Evolutionary conservation across 2,113 vertebrate genomes (phyloP), one percentile per base, ranked within the genome.

Genomic region (Neodontobutis hainanensis): DNA sequence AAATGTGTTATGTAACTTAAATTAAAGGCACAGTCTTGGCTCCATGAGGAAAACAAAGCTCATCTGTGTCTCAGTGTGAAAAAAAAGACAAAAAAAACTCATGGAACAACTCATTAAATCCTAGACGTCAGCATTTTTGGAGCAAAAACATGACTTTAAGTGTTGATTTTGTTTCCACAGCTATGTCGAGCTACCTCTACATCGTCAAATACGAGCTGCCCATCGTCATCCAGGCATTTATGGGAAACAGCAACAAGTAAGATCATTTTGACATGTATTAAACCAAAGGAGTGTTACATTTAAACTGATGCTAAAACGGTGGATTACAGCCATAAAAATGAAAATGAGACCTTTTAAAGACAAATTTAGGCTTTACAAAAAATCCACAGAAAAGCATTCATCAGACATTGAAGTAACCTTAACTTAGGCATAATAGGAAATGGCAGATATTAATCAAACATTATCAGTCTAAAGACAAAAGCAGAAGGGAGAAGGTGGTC

Each of bases 161-260:
- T 16, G 5, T 2, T 11, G 1, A 58, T 72, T 75, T 89, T 89
- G 5, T 91, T 83, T 83, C 88, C 74, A 71, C 91, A 99, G 97
- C 96, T 85, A 99, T 98, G 96, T 98, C 97, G 70, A 98, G 95
- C 94, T 99, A 98, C 95, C 96, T 99, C 91, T 99, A 92, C 92
- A 99, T 98, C 75, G 95, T 99, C 91, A 99, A 98, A 91, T 98
- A 98, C 74, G 97, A 99, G 89, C 93, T 99, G 87, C 97, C 97
- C 73, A 94, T 96, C 80, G 97, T 98, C 89, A 98, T 99, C 77
- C 86, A 94, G 73, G 85, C 95, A 66, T 95, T 99, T 82, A 46
- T 93, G 56, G 95, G 94, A 88, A 46, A 88, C 63, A 82, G 48
- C 63, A 88, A 90, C 65, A 92, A 81, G 97, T 99, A 94, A 91